Base-by-base conservation (phyloP, 2,113 vertebrate genomes). In the Sinosuthora webbiana region DNA sequence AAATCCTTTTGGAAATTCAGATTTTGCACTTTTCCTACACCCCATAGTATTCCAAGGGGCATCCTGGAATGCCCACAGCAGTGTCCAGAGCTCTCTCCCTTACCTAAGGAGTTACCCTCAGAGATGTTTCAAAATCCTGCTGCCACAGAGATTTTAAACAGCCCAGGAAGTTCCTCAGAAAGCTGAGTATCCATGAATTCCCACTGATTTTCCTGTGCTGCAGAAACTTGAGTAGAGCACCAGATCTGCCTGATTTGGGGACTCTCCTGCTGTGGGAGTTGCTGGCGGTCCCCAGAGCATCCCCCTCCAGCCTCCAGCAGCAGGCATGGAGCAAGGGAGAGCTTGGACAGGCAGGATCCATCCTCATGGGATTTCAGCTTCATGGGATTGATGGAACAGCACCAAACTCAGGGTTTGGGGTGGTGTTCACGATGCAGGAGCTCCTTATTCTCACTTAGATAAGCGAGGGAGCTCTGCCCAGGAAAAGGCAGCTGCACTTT, bases 401-500 rank as follows among this genome's bases (percentile, higher is more conserved):
- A 20, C 11, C 27, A 19, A 62, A 55, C 22, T 12, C 22, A 3
- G 33, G 28, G 1, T 4, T 25, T 67, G 67, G 17, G 20, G 18
- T 16, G 69, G 2, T 35, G 44, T 27, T 42, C 21, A 1, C 19
- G 3, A 10, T 1, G 3, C 42, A 41, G 41, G 31, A 86, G 2
- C 17, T 57, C 71, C 27, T 33, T 13, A 1, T 70, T 45, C 42
- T 25, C 78, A 7, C 2, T 2, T 17, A 6, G 13, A 19, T 23
- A 31, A 35, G 5, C 9, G 17, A 35, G 21, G 0, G 4, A 68
- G 30, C 30, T 1, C n/a, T 28, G 17, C 42, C n/a, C 27, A 59
- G 75, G 42, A 14, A 50, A 39, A 35, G 15, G 25, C 2, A 4
- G 30, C 21, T 5, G 55, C 4, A 1, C n/a, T 85, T 64, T 65